Evolutionary conservation across 2,113 vertebrate species (phyloP), one percentile per base, ranked within the genome.

Genomic region (Semnopithecus entellus): DNA sequence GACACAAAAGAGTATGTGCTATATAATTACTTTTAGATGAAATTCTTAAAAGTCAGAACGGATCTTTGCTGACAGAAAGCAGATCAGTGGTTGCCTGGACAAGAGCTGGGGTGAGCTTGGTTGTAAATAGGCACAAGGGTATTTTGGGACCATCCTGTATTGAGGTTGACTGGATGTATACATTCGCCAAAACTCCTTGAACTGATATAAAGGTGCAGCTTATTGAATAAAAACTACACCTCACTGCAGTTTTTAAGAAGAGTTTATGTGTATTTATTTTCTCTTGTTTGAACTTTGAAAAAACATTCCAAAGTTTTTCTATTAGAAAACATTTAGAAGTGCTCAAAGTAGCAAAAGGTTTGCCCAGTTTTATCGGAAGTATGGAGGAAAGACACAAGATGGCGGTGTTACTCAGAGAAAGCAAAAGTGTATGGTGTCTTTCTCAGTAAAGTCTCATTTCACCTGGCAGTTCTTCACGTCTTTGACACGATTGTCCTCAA

Each of bases 361-460:
- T 23, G 0, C 25, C 1, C 20, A 5, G 59, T 85, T 55, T 76
- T 17, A 22, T 48, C 43, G 20, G 68, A 40, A 90, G 73, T 88
- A 59, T 8, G n/a, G 45, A 35, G 59, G 75, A 79, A 8, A 72
- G 43, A 89, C 97, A 95, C 94, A 40, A 94, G 96, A 64, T 96
- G 97, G 97, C 90, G 8, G 9, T 55, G 73, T 84, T 66, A n/a
- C 92, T 23, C 61, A 76, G 88, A 25, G 89, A 79, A 89, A 45
- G 70, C 8, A 0, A 6, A 1, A 0, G 17, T 27, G 1, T 55
- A 18, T 6, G 4, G 48, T 4, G 5, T 30, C n/a, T 12, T 1
- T 82, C 66, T n/a, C 30, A 43, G 2, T 79, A 5, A 25, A 7
- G 7, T 17, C 1, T 32, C 35, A 16, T 48, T 38, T 76, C 35